Evolutionary conservation across 2,797 vertebrate species (phyloP).

Genomic region (Lepilemur septentrionalis): DNA sequence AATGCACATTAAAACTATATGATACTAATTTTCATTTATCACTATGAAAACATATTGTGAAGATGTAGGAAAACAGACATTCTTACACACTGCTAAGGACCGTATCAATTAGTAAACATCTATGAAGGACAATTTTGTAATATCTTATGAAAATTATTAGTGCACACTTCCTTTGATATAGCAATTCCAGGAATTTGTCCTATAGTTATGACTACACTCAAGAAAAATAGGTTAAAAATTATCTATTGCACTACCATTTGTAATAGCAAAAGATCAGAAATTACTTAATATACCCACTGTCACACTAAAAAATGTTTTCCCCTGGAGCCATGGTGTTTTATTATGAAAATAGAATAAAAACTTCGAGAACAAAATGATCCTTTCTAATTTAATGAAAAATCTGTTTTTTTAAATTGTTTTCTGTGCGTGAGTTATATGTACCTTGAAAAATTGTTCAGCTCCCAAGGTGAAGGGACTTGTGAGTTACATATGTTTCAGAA

Average conservation of each 20-base stretch:
- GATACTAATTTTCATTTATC: neutral
- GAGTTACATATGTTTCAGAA: no score
- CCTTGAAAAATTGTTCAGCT: no score
- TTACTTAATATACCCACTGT: neutral
- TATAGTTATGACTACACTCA: neutral
- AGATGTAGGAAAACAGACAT: neutral
- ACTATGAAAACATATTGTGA: neutral
- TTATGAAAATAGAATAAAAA: no score
- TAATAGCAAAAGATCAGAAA: neutral
- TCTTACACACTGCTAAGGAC: neutral
- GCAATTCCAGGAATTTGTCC: neutral
- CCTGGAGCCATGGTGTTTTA: no score
- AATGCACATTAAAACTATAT: neutral
- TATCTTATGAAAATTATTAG: constrained; percentile 4
- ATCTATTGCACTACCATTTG: neutral
- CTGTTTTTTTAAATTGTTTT: no score
- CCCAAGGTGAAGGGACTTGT: no score
- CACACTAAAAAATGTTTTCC: no score
- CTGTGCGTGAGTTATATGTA: no score
- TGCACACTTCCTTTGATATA: neutral
- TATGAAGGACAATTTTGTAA: neutral
- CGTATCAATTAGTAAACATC: neutral
- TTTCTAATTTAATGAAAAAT: no score
- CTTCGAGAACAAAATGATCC: no score
- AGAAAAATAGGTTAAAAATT: neutral